Conservation (phyloP, 1,140 invertebrate species). For the Drosophila arizonae region DNA sequence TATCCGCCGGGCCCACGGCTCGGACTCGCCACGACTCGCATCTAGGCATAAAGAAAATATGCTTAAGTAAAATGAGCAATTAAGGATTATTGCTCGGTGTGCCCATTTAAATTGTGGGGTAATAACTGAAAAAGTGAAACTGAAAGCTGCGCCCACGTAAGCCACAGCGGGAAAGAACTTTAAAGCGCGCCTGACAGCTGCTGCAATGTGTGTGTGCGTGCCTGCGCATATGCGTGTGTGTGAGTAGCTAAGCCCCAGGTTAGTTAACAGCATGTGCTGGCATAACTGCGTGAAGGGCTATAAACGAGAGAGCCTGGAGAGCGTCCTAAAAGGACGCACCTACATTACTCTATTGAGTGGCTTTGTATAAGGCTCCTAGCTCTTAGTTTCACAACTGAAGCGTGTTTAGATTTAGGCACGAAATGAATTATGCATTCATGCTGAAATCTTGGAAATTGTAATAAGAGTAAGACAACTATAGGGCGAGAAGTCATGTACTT, state of each 20-base stretch:
- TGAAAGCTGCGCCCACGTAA: conserved; percentile 22
- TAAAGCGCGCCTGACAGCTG: conserved; percentile 42
- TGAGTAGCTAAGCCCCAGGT: conserved; percentile 19
- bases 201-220: conserved; percentile 2
- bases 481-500: too few relatives aligned
- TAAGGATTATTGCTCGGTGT: conserved; percentile 78
- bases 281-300: conserved; percentile 22
- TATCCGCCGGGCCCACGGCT: neutral
- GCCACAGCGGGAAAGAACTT: conserved; percentile 5
- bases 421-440: too few relatives aligned
- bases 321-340: neutral
- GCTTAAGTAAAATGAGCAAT: conserved; percentile 80
- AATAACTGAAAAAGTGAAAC: conserved; percentile 39
- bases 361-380: neutral
- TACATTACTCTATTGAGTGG: conserved; percentile 3
- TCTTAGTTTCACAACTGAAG: neutral
- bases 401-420: too few relatives aligned
- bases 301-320: conserved; percentile 2
- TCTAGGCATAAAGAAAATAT: conserved; percentile 59
- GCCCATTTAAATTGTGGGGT: conserved; percentile 71
- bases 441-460: too few relatives aligned
- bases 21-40: neutral
- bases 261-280: conserved; percentile 18
- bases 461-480: too few relatives aligned
- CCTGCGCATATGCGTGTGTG: conserved; percentile 8